phyloP scores from a whole-genome alignment of 2,113 vertebrate species.

The Colistium nudipinnis region DNA sequence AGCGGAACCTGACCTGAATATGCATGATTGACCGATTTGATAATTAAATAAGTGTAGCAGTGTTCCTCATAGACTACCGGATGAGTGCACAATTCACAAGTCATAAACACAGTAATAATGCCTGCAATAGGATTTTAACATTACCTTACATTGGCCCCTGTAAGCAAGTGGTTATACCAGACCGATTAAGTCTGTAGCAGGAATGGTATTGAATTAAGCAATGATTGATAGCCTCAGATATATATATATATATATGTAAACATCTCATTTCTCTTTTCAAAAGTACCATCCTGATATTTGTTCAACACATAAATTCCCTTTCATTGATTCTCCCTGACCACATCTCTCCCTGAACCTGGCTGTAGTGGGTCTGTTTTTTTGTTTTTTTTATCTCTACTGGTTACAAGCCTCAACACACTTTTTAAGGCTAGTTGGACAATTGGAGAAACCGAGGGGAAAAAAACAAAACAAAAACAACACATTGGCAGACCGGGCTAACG shows the following conservation, averaged over 20 bases:
- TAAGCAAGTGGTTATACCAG: neutral
- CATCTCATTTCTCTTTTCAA: neutral
- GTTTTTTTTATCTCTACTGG: constrained; percentile 14
- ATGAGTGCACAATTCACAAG: neutral
- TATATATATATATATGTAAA: no score
- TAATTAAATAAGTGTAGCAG: neutral
- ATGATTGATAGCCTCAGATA: no score
- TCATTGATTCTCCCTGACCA: neutral
- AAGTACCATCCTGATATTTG: neutral
- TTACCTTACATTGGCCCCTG: neutral
- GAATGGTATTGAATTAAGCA: neutral
- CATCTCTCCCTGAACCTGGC: neutral
- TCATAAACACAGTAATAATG: neutral
- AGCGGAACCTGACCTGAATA: neutral
- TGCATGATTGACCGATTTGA: neutral
- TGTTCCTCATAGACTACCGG: neutral
- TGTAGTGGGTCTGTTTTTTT: neutral
- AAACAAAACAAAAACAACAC: constrained; percentile 24
- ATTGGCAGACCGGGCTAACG: neutral
- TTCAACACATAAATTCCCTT: neutral
- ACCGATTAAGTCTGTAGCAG: neutral
- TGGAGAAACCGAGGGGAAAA: neutral
- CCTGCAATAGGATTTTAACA: neutral
- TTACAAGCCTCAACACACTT: constrained; percentile 19
- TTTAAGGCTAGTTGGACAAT: constrained; percentile 4